Conservation (phyloP, 2,113 vertebrate genomes). For the Blennius ocellaris region DNA sequence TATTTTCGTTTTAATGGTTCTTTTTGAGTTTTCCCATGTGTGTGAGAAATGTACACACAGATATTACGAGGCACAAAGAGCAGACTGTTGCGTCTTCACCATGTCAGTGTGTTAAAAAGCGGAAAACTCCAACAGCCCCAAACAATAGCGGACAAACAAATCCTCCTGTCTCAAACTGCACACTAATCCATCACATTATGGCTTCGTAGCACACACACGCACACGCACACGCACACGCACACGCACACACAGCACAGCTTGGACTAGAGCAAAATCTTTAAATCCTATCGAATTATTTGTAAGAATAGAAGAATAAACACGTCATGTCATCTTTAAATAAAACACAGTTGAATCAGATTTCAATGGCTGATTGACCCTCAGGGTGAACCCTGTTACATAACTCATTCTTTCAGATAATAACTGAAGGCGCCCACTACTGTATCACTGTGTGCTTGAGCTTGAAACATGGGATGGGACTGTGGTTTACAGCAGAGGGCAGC, state of each 20-base stretch:
- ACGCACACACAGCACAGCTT: constrained; percentile 14
- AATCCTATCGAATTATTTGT: constrained; percentile 52
- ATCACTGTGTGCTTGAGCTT: background rate
- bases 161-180: constrained; percentile 14
- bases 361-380: constrained; percentile 40
- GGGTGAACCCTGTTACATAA: constrained; percentile 56
- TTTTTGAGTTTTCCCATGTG: too few species aligned
- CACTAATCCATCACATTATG: constrained; percentile 23
- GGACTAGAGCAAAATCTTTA: constrained; percentile 26
- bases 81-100: background rate
- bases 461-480: background rate
- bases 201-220: constrained; percentile 44
- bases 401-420: constrained; percentile 22
- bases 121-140: constrained; percentile 3
- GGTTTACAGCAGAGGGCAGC: constrained; percentile 57
- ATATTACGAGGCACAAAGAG: background rate
- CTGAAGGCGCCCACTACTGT: background rate
- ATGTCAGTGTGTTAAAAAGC: background rate
- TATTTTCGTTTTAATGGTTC: too few species aligned
- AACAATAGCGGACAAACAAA: constrained; percentile 12
- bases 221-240: constrained; percentile 9
- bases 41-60: background rate
- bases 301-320: constrained; percentile 22
- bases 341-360: constrained; percentile 38
- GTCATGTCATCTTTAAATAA: constrained; percentile 35